Percentiles rank a stretch among this genome's conserved stretches.
Evolutionary conservation across 2,888 invertebrate species (phyloP).

Genomic region (Parnassius smintheus): DNA sequence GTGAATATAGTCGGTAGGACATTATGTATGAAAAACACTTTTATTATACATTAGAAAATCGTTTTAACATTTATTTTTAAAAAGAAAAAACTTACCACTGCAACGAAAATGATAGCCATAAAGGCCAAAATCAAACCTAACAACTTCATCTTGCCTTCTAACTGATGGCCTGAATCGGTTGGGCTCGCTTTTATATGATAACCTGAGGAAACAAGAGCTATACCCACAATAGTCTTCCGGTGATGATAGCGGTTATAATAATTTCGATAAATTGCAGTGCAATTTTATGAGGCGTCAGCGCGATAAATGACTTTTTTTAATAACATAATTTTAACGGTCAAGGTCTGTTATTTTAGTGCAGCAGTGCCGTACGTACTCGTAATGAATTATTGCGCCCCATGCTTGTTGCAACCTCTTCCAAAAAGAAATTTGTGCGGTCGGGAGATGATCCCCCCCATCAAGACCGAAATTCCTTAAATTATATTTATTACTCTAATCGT

Average conservation of each 20-base stretch:
- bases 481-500: too few relatives aligned
- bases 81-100: slow-evolving; percentile 50
- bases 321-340: neutral
- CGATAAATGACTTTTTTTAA: slow-evolving; percentile 21
- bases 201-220: neutral
- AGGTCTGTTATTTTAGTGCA: neutral
- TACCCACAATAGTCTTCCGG: neutral
- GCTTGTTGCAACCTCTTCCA: too few relatives aligned
- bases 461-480: too few relatives aligned
- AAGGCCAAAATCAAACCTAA: slow-evolving; percentile 50
- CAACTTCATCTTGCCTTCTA: slow-evolving; percentile 53
- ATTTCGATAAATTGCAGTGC: slow-evolving; percentile 16
- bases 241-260: slow-evolving; percentile 14
- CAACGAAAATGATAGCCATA: slow-evolving; percentile 53
- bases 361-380: too few relatives aligned
- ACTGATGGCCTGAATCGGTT: slow-evolving; percentile 21
- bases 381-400: too few relatives aligned
- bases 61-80: neutral
- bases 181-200: slow-evolving; percentile 25
- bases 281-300: slow-evolving; percentile 36
- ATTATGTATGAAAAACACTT: too few relatives aligned
- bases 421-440: too few relatives aligned
- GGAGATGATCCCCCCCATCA: too few relatives aligned
- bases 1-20: too few relatives aligned
- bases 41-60: too few relatives aligned